Conservation (phyloP, 2,113 vertebrate genomes). For the Istiophorus platypterus region DNA sequence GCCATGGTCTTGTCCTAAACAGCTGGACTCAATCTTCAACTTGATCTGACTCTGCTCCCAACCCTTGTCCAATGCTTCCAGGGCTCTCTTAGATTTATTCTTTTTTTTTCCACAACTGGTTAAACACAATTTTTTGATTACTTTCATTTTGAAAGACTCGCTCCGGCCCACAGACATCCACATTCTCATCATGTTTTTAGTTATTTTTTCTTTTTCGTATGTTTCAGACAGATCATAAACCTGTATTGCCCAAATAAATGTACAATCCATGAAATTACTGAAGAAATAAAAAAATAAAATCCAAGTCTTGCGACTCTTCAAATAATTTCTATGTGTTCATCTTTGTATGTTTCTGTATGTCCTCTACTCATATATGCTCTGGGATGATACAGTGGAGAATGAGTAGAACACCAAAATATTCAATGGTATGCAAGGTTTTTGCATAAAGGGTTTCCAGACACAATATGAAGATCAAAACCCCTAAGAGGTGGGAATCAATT, state of each 20-base stretch:
- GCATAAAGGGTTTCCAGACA: not conserved
- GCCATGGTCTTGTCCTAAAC: slow-evolving; percentile 92
- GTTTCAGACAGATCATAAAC: slow-evolving; percentile 52
- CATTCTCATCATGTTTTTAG: slow-evolving; percentile 32
- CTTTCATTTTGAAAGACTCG: slow-evolving; percentile 42
- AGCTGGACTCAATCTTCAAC: slow-evolving; percentile 31
- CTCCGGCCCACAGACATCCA: slow-evolving; percentile 39
- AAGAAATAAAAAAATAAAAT: slow-evolving; percentile 82
- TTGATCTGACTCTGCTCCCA: not conserved
- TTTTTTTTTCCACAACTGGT: slow-evolving; percentile 11
- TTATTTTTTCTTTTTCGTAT: slow-evolving; percentile 57
- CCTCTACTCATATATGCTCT: not conserved
- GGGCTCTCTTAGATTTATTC: slow-evolving; percentile 53
- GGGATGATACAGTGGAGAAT: not conserved
- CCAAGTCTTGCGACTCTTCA: slow-evolving; percentile 3
- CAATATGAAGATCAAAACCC: not conserved
- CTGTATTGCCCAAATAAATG: slow-evolving; percentile 62
- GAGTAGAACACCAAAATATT: not conserved
- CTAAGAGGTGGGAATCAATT: not conserved
- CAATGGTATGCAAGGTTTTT: not conserved
- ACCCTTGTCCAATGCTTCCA: slow-evolving; percentile 43
- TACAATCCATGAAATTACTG: slow-evolving; percentile 67
- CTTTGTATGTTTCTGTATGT: not conserved
- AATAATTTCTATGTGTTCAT: slow-evolving; percentile 9
- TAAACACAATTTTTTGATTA: slow-evolving; percentile 34